These are phyloP conservation scores for Apis cerana DNA, from an alignment of 1,140 invertebrate genomes.

Conservation along the genomic window DNA sequence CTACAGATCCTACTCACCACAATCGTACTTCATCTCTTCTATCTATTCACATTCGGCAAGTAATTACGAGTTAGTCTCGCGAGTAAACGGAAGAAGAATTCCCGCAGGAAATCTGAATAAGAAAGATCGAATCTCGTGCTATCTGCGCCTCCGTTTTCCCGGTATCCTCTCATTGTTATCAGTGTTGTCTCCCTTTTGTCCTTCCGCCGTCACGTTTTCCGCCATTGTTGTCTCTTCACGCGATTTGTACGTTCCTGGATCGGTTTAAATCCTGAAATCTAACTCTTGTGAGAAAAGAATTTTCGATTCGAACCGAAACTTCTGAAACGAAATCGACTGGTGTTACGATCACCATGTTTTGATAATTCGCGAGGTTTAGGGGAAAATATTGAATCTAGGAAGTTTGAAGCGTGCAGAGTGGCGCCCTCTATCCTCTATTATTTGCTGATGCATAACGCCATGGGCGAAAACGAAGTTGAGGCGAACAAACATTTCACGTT, in stretches of 20 bases:
- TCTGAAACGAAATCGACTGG: background rate
- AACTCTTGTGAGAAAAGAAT: background rate
- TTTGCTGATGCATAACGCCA: background rate
- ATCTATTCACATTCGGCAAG: background rate
- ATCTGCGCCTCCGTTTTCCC: conserved; percentile 35
- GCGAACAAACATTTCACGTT: background rate
- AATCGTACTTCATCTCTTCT: background rate
- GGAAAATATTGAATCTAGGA: too few species aligned
- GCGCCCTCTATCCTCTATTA: too few species aligned
- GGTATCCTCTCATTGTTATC: conserved; percentile 46
- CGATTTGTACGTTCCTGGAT: background rate
- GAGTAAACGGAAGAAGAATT: conserved; percentile 12
- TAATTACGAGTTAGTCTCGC: conserved; percentile 14
- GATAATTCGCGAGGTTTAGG: background rate
- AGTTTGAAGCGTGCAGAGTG: too few species aligned
- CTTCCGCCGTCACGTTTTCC: conserved; percentile 14
- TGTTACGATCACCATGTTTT: background rate
- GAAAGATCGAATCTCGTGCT: conserved; percentile 45
- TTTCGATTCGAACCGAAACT: background rate
- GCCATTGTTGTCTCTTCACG: conserved; percentile 46
- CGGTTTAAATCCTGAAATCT: conserved; percentile 16
- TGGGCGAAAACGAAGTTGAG: background rate
- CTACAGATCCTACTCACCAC: background rate
- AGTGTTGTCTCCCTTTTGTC: conserved; percentile 42
- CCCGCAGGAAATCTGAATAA: conserved; percentile 29